Evolutionary conservation across 2,797 vertebrate genomes (phyloP).

Genomic region (Emys orbicularis): DNA sequence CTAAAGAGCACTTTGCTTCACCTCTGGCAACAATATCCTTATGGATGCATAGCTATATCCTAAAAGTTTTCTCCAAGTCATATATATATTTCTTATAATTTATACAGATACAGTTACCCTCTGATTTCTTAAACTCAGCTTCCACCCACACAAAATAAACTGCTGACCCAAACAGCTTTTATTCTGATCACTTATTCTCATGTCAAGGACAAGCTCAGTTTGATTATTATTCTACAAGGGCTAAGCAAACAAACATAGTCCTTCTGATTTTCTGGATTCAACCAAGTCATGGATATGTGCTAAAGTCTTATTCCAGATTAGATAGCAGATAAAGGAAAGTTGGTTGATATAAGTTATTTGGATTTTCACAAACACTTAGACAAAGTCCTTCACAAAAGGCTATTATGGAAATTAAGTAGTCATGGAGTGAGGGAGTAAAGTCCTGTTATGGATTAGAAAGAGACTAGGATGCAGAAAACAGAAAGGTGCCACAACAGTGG

Average conservation of each 20-base stretch:
- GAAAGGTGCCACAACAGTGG: background rate
- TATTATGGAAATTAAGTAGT: background rate
- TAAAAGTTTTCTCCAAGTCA: background rate
- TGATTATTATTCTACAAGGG: background rate
- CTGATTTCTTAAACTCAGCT: background rate
- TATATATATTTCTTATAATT: background rate
- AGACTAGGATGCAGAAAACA: background rate
- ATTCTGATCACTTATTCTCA: background rate
- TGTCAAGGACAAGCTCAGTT: background rate
- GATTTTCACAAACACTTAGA: background rate
- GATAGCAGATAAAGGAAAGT: background rate
- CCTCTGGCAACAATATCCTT: background rate
- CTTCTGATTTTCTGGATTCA: background rate
- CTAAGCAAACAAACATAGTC: background rate
- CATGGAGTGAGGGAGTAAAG: background rate
- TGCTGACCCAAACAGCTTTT: background rate
- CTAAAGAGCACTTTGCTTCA: too few species aligned
- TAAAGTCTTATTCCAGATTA: background rate
- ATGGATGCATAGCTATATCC: too few species aligned
- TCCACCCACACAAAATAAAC: background rate
- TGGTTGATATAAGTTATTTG: background rate
- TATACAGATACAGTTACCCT: background rate
- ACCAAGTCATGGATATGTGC: background rate
- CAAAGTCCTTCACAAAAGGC: background rate
- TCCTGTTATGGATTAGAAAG: background rate